These are phyloP conservation scores for Neopelma chrysocephalum DNA, from an alignment of 2,797 vertebrate genomes.

Conservation along the genomic window DNA sequence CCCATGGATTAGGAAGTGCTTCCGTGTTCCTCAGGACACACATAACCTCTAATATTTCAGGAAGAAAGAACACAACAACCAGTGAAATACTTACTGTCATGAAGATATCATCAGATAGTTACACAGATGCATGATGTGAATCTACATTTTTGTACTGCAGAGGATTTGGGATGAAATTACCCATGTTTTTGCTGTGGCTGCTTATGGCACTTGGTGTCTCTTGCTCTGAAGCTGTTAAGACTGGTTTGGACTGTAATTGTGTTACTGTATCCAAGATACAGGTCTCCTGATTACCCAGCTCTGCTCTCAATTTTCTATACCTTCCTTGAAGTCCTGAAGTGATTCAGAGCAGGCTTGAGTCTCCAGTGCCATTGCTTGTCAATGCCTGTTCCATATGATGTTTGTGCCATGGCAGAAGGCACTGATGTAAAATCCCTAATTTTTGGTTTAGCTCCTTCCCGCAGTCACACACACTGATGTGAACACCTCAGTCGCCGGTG, in stretches of 20 bases:
- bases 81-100: not conserved
- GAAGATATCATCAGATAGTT: not conserved
- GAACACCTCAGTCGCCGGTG: not conserved
- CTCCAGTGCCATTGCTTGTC: not conserved
- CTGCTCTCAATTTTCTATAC: not conserved
- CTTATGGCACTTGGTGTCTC: not conserved
- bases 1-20: not conserved
- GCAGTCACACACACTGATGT: not conserved
- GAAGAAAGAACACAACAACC: not conserved
- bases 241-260: not conserved
- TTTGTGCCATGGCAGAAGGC: not conserved
- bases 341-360: not conserved
- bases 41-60: not conserved
- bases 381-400: not conserved
- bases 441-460: not conserved
- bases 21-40: not conserved
- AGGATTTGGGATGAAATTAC: not conserved
- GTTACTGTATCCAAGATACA: not conserved
- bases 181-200: not conserved
- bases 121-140: accelerated
- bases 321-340: not conserved
- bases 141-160: not conserved
- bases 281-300: not conserved
- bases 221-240: not conserved
- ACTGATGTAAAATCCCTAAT: not conserved